A percentile compares a stretch with the other conserved stretches of the same genome.
phyloP scores from a whole-genome alignment of 2,113 vertebrate species.

The Tachysurus vachellii region DNA sequence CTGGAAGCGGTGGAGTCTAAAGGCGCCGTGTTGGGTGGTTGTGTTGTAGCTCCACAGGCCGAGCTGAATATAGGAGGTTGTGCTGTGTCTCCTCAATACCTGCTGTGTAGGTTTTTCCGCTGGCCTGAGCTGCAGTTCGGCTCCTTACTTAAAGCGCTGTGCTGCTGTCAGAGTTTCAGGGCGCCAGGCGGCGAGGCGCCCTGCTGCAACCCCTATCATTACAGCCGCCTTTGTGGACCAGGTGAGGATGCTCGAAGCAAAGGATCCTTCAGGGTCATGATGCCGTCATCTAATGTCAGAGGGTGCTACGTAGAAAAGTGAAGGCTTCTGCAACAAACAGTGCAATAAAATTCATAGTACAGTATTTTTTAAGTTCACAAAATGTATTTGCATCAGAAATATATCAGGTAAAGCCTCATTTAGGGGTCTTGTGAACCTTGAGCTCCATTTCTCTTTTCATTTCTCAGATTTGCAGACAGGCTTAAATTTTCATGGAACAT shows the following conservation, averaged over 20 bases:
- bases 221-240: constrained; percentile 92
- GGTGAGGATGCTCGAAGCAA: constrained; percentile 74
- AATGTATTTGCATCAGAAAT: neutral
- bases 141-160: constrained; percentile 83
- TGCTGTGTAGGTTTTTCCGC: constrained; percentile 87
- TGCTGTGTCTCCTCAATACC: constrained; percentile 78
- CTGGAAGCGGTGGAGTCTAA: constrained; percentile 89
- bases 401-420: neutral
- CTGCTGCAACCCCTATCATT: constrained; percentile 97
- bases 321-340: neutral
- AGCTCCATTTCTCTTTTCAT: neutral
- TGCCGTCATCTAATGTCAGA: neutral
- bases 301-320: neutral
- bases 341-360: neutral
- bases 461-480: neutral
- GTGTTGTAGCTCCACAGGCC: constrained; percentile 82
- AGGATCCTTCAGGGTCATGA: neutral
- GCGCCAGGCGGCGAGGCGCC: constrained; percentile 71
- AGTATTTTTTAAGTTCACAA: neutral
- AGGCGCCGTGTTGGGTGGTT: constrained; percentile 83
- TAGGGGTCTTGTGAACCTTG: neutral
- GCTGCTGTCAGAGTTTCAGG: constrained; percentile 85
- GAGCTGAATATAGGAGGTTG: constrained; percentile 80
- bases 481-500: neutral
- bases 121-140: constrained; percentile 91